phyloP scores from a whole-genome alignment of 2,113 vertebrate genomes.

The Symphodus melops region DNA sequence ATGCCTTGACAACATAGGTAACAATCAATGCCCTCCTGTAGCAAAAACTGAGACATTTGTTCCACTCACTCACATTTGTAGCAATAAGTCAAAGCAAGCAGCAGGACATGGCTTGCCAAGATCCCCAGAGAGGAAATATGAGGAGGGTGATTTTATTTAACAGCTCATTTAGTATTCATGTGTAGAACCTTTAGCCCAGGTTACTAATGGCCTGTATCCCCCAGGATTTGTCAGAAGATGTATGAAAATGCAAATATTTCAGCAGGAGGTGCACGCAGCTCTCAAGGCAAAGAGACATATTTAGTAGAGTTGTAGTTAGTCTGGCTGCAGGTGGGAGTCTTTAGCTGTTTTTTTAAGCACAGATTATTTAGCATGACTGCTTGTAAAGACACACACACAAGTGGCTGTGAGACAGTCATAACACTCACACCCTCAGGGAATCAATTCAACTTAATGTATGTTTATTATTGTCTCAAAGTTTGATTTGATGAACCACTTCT shows the following conservation, averaged over 20 bases:
- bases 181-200: slow-evolving; percentile 70
- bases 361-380: slow-evolving; percentile 11
- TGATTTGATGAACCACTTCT: neutral
- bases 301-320: slow-evolving; percentile 45
- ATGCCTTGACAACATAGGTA: neutral
- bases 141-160: slow-evolving; percentile 76
- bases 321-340: slow-evolving; percentile 25
- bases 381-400: neutral
- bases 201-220: slow-evolving; percentile 69
- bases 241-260: slow-evolving; percentile 76
- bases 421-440: neutral
- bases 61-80: slow-evolving; percentile 52
- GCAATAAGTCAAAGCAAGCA: slow-evolving; percentile 60
- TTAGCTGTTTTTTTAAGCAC: slow-evolving; percentile 14
- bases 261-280: slow-evolving; percentile 55
- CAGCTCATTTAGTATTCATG: slow-evolving; percentile 78
- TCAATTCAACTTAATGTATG: slow-evolving; percentile 11
- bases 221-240: slow-evolving; percentile 74
- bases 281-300: slow-evolving; percentile 33
- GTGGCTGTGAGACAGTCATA: neutral
- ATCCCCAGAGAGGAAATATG: slow-evolving; percentile 63
- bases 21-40: slow-evolving; percentile 10
- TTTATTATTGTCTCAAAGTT: slow-evolving; percentile 9
- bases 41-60: slow-evolving; percentile 41
- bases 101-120: slow-evolving; percentile 39